phyloP scores from a whole-genome alignment of 2,888 invertebrate species.

The Shargacucullia verbasci region DNA sequence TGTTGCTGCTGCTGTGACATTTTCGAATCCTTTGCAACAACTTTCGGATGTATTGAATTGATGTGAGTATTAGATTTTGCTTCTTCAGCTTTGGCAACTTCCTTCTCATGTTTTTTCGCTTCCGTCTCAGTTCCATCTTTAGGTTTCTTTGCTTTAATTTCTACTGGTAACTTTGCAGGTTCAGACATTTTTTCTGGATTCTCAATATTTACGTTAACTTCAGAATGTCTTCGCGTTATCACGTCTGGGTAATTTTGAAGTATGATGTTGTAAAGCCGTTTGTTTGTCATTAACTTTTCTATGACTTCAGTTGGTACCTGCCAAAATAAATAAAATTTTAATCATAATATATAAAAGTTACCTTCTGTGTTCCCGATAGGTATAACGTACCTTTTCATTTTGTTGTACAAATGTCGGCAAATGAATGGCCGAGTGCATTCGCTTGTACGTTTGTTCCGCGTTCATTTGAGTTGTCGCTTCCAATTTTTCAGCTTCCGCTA shows the following conservation, averaged over 20 bases:
- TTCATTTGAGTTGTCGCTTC: conserved; percentile 84
- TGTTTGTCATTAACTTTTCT: conserved; percentile 90
- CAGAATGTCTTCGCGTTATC: conserved; percentile 89
- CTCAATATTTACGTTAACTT: conserved; percentile 84
- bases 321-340: conserved; percentile 12
- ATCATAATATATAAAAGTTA: conserved; percentile 1
- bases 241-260: conserved; percentile 92
- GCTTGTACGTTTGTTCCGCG: conserved; percentile 73
- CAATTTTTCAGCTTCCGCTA: conserved; percentile 83
- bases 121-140: conserved; percentile 49
- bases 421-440: conserved; percentile 91
- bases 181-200: conserved; percentile 51
- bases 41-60: conserved; percentile 47
- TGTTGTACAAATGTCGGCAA: conserved; percentile 93
- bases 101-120: conserved; percentile 55
- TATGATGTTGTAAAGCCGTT: conserved; percentile 91
- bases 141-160: conserved; percentile 67
- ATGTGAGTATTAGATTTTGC: conserved; percentile 47
- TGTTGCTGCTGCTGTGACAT: conserved; percentile 45
- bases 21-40: conserved; percentile 38
- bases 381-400: conserved; percentile 90
- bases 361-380: neutral
- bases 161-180: conserved; percentile 73
- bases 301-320: conserved; percentile 92
- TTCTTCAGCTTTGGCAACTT: conserved; percentile 38